phyloP scores from a whole-genome alignment of 1,140 invertebrate genomes.

The Brachionus asplanchnoidis region DNA sequence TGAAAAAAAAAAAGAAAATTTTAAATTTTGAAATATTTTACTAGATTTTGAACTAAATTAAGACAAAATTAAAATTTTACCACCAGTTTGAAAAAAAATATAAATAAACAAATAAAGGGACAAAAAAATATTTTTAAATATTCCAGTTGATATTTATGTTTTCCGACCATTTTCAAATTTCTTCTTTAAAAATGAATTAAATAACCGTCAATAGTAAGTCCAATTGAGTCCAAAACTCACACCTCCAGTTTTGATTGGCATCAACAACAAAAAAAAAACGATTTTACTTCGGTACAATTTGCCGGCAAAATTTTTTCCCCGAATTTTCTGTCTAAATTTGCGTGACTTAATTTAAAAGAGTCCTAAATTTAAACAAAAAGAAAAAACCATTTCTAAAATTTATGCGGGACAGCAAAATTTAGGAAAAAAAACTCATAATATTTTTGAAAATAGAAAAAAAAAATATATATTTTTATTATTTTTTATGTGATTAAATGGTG shows the following conservation, averaged over 20 bases:
- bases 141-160: not conserved
- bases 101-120: not conserved
- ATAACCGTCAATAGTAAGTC: not conserved
- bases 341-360: not conserved
- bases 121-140: not conserved
- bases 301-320: not conserved
- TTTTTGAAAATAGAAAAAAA: not conserved
- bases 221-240: not conserved
- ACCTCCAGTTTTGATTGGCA: not conserved
- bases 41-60: not conserved
- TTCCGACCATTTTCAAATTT: not conserved
- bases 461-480: not conserved
- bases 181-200: not conserved
- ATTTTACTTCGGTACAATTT: not conserved
- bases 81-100: not conserved
- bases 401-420: not conserved
- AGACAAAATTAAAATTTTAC: not conserved
- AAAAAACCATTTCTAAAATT: not conserved
- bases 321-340: not conserved
- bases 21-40: not conserved
- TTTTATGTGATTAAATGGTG: constrained; percentile 7
- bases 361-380: not conserved
- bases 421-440: not conserved
- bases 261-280: not conserved
- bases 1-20: not conserved